phyloP scores from a whole-genome alignment of 2,888 invertebrate species.

The Mimachlamys varia region DNA sequence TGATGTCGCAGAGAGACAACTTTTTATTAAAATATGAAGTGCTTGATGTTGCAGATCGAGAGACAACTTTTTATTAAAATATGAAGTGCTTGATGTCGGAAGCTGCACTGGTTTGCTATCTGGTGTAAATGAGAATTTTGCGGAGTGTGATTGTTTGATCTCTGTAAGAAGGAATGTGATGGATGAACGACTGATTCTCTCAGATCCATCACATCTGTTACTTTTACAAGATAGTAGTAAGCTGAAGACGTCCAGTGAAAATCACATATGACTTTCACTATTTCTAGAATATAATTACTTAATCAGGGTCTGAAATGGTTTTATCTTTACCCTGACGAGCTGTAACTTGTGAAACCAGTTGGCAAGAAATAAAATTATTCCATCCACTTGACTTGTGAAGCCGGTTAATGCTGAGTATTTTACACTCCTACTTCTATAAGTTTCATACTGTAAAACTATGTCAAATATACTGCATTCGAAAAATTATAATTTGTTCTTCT shows the following conservation, averaged over 20 bases:
- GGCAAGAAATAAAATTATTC: no score
- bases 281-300: neutral
- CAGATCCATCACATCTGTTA: neutral
- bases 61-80: constrained; percentile 7
- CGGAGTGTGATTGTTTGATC: neutral
- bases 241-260: neutral
- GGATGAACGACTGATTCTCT: neutral
- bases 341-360: no score
- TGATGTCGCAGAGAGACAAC: no score
- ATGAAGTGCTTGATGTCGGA: neutral
- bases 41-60: neutral
- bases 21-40: no score
- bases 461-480: no score
- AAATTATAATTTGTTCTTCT: no score
- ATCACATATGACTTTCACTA: neutral
- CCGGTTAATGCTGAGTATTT: no score
- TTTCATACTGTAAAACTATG: no score
- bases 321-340: no score
- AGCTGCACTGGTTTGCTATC: neutral
- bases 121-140: neutral
- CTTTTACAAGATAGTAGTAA: neutral
- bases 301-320: no score
- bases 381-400: no score
- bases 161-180: neutral
- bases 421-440: no score